Evolutionary conservation across 2,888 invertebrate genomes (phyloP), one percentile per base, ranked within the genome.

Genomic region (Scaptomyza parva): DNA sequence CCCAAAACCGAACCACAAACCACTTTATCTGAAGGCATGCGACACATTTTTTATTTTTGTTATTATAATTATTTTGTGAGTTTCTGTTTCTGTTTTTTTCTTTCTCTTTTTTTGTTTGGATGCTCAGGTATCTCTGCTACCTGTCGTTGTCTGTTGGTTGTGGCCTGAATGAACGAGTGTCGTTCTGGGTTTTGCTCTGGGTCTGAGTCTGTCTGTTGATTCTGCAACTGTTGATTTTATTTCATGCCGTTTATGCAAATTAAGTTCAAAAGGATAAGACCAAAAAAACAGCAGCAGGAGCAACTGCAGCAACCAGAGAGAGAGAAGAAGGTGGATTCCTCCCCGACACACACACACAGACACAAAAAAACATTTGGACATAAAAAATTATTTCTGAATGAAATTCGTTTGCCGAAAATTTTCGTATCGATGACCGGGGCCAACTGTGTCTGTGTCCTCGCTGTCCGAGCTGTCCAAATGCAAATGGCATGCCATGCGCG

Each of bases 221-320:
- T 67, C 73, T 76, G 83, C 78, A 82, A 79, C 80, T 78, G 84
- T 80, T 85, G 78, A 75, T 80, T 77, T 86, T 78, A 85, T 84
- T 85, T 85, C 78, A 82, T 87, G 83, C 87, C 83, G 76, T 88
- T 88, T 82, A 86, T 86, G 88, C 88, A 82, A 86, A 70, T 86
- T 72, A 87, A 77, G 80, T 81, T 86, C 72, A 76, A 74, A 76
- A 76, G 81, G 81, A 83, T 86, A 78, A 78, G 76, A 73, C 76
- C 81, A 76, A 84, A 70, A 70, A 66, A 71, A 40, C 64, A 80
- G 55, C 66, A 78, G 48, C 45, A 62, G 47, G 51, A 65, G 30
- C 40, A 62, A 39, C 65, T 67, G 58, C 63, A 70, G 28, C 43
- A 59, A n/a, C 37, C 55, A 47, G 53, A 60, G 33, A 43, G 59